Evolutionary conservation across 2,888 invertebrate genomes (phyloP).

Genomic region (Hirtodrosophila cameraria): DNA sequence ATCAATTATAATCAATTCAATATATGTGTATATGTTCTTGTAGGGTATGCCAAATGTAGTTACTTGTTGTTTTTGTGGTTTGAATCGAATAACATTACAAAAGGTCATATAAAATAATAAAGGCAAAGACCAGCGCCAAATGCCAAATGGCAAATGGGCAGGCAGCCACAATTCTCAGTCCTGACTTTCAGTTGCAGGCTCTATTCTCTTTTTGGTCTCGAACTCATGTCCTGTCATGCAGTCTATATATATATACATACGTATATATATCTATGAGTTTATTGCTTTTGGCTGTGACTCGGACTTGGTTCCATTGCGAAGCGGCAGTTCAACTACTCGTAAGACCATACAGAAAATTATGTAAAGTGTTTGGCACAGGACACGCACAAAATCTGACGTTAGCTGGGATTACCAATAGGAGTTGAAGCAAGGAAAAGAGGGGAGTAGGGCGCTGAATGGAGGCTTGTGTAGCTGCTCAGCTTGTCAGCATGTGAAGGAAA

Average conservation of each 20-base stretch:
- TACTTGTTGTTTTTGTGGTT: background rate
- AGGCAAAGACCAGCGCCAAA: slow-evolving; percentile 38
- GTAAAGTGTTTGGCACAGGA: slow-evolving; percentile 38
- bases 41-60: slow-evolving; percentile 14
- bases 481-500: slow-evolving; percentile 59
- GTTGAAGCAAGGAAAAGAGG: background rate
- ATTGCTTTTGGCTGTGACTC: slow-evolving; percentile 34
- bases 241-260: background rate
- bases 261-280: slow-evolving; percentile 30
- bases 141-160: slow-evolving; percentile 24
- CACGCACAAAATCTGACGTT: slow-evolving; percentile 24
- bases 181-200: slow-evolving; percentile 4
- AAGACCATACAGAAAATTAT: slow-evolving; percentile 46
- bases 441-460: too few relatives aligned
- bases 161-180: slow-evolving; percentile 25
- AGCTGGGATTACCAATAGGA: slow-evolving; percentile 21
- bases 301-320: slow-evolving; percentile 28
- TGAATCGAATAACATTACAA: slow-evolving; percentile 8
- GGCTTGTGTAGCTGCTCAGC: background rate
- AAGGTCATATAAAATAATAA: slow-evolving; percentile 58
- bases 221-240: slow-evolving; percentile 7
- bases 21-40: background rate
- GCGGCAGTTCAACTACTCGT: slow-evolving; percentile 6
- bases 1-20: too few relatives aligned
- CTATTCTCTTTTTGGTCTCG: background rate